A percentile compares a stretch with the other conserved stretches of the same genome.
Evolutionary conservation across 2,888 invertebrate species (phyloP).

Genomic region (Lasius platythorax): DNA sequence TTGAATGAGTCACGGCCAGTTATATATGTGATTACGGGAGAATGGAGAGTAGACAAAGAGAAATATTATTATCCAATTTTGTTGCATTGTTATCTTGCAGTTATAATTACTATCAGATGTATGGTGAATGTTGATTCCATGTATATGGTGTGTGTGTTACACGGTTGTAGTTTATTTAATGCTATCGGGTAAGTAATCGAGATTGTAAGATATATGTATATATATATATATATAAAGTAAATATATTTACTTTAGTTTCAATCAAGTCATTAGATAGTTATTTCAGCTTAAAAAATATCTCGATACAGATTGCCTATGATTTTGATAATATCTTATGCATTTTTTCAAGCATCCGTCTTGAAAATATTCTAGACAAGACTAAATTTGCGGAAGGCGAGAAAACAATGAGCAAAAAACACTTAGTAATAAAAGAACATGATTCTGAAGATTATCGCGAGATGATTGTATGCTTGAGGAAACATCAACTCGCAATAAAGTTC

Average conservation of each 20-base stretch:
- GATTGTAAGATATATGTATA: background rate
- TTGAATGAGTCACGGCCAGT: constrained; percentile 2
- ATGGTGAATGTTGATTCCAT: background rate
- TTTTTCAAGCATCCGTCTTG: background rate
- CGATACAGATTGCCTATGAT: background rate
- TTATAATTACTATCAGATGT: background rate
- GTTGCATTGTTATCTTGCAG: background rate
- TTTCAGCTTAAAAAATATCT: background rate
- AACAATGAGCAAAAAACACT: background rate
- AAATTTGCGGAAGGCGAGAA: background rate
- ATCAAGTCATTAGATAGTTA: background rate
- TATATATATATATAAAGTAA: too few relatives aligned
- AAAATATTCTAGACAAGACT: background rate
- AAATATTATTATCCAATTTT: constrained; percentile 1
- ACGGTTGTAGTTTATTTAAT: background rate
- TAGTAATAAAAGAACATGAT: background rate
- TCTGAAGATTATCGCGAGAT: background rate
- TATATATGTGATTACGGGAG: background rate
- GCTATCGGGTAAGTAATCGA: background rate
- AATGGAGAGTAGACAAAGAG: background rate
- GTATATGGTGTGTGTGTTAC: background rate
- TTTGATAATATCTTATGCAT: background rate
- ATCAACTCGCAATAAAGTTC: background rate
- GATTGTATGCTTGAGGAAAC: background rate
- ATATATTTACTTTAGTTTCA: background rate